phyloP scores from a whole-genome alignment of 2,888 invertebrate species.

The Gastrophysa polygoni region DNA sequence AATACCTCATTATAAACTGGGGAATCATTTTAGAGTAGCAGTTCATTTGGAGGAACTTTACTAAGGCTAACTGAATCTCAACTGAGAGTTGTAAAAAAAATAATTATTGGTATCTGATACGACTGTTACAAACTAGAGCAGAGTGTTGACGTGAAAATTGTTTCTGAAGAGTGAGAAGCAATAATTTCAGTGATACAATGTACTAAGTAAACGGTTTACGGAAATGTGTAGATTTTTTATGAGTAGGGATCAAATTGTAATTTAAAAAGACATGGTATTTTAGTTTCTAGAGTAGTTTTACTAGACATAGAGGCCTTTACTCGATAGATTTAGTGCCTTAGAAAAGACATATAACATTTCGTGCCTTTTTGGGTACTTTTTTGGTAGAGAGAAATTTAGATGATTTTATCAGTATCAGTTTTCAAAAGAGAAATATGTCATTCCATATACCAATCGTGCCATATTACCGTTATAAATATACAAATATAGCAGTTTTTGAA shows the following conservation, averaged over 20 bases:
- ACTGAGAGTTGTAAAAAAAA: conserved; percentile 35
- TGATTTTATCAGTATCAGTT: conserved; percentile 29
- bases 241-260: conserved; percentile 41
- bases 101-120: conserved; percentile 14
- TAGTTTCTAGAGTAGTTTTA: conserved; percentile 36
- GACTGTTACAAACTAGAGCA: conserved; percentile 23
- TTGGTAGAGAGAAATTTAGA: conserved; percentile 38
- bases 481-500: conserved; percentile 34
- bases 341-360: conserved; percentile 54
- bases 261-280: conserved; percentile 40
- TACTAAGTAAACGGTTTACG: conserved; percentile 11
- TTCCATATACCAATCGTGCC: conserved; percentile 45
- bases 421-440: conserved; percentile 38
- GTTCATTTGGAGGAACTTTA: conserved; percentile 17
- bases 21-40: conserved; percentile 17
- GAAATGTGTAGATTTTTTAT: conserved; percentile 28
- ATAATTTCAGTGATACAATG: conserved; percentile 15
- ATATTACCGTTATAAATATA: conserved; percentile 40
- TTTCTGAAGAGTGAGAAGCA: conserved; percentile 10
- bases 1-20: conserved; percentile 25
- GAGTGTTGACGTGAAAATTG: conserved; percentile 8
- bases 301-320: conserved; percentile 51
- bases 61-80: conserved; percentile 20
- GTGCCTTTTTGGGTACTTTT: conserved; percentile 50
- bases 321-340: conserved; percentile 55